Evolutionary conservation across 2,113 vertebrate genomes (phyloP).

Genomic region (Rhagologus leucostigma): DNA sequence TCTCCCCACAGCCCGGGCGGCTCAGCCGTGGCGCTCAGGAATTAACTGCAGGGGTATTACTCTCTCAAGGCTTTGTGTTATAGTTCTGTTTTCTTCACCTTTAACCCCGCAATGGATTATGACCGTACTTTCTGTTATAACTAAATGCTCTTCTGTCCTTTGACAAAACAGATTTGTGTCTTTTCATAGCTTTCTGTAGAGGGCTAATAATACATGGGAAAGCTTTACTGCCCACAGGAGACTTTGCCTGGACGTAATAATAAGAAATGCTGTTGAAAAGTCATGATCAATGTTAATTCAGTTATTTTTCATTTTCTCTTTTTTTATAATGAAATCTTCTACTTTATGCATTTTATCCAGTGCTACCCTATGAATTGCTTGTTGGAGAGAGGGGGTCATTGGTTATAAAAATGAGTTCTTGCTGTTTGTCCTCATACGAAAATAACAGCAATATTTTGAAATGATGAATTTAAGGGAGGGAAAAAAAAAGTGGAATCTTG

Average conservation of each 20-base stretch:
- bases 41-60: neutral
- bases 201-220: slow-evolving; percentile 57
- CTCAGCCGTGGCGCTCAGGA: neutral
- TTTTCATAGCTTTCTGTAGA: slow-evolving; percentile 67
- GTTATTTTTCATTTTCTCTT: slow-evolving; percentile 68
- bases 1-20: neutral
- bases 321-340: slow-evolving; percentile 61
- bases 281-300: slow-evolving; percentile 69
- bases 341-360: slow-evolving; percentile 64
- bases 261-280: slow-evolving; percentile 62
- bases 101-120: slow-evolving; percentile 47
- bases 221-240: slow-evolving; percentile 57
- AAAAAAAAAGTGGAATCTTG: slow-evolving; percentile 43
- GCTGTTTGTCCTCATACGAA: slow-evolving; percentile 22
- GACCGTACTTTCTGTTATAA: slow-evolving; percentile 55
- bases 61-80: slow-evolving; percentile 45
- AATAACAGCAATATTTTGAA: slow-evolving; percentile 58
- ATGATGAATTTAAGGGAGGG: slow-evolving; percentile 7
- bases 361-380: slow-evolving; percentile 32
- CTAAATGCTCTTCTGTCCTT: slow-evolving; percentile 63
- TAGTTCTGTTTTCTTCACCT: slow-evolving; percentile 60
- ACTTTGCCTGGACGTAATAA: slow-evolving; percentile 35
- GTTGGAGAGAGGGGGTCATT: slow-evolving; percentile 35
- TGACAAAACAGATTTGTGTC: slow-evolving; percentile 69
- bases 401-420: slow-evolving; percentile 56